Percentiles rank a stretch among this genome's conserved stretches.
Conservation (phyloP, 1,140 invertebrate species). For the Archegozetes longisetosus region DNA sequence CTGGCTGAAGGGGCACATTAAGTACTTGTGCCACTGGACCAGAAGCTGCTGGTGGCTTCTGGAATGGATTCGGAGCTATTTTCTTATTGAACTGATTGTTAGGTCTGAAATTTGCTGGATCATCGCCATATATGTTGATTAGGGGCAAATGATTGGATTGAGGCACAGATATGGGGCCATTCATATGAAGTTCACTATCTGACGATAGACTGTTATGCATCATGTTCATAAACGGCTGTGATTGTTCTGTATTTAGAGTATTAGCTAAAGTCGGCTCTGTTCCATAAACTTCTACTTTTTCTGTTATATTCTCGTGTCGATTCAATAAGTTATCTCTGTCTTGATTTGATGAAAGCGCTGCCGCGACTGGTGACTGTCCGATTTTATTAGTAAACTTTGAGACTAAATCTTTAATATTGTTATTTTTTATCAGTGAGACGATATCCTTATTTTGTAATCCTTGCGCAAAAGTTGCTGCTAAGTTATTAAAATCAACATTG, state of each 20-base stretch:
- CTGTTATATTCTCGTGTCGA: not conserved
- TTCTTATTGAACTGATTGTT: constrained; percentile 1
- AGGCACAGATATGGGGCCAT: not conserved
- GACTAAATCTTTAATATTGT: not conserved
- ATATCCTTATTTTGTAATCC: not conserved
- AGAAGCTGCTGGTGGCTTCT: not conserved
- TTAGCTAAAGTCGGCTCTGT: not conserved
- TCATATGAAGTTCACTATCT: not conserved
- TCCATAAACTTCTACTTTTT: not conserved
- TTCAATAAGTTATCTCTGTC: not conserved
- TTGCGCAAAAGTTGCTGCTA: not conserved
- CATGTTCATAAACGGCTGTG: not conserved
- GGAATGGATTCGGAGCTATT: not conserved
- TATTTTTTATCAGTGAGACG: not conserved
- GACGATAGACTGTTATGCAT: not conserved
- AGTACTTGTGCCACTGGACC: constrained; percentile 8
- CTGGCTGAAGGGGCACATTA: constrained; percentile 6
- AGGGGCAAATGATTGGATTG: not conserved
- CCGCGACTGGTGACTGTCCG: not conserved
- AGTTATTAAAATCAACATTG: constrained; percentile 2
- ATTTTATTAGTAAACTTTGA: not conserved
- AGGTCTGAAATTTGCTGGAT: not conserved
- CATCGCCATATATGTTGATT: not conserved
- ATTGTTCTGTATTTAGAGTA: not conserved
- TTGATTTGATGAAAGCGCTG: not conserved